These are phyloP conservation scores for Caenorhabditis angaria DNA, from an alignment of 2,888 invertebrate species.

Conservation along the genomic window DNA sequence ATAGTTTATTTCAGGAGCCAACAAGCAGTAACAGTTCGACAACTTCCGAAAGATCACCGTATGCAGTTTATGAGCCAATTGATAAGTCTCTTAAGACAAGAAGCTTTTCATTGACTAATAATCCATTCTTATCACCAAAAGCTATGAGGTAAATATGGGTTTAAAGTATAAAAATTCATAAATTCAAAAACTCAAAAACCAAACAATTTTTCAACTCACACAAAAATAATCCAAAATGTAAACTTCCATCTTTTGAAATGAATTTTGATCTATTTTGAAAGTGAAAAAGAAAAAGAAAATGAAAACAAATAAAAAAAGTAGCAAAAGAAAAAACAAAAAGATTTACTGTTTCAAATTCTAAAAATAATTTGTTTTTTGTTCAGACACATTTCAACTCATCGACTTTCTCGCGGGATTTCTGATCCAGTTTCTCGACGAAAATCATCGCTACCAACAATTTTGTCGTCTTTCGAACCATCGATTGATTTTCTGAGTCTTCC, in stretches of 20 bases:
- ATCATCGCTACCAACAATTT: slow-evolving; percentile 41
- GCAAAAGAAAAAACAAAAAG: background rate
- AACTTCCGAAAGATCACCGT: slow-evolving; percentile 40
- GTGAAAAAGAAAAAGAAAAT: no score
- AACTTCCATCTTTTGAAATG: background rate
- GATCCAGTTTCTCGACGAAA: slow-evolving; percentile 50
- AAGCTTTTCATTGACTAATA: slow-evolving; percentile 36
- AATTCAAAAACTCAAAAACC: background rate
- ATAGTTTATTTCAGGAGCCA: slow-evolving; percentile 26
- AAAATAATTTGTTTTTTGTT: slow-evolving; percentile 1
- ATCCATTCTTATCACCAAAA: slow-evolving; percentile 35
- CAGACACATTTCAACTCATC: slow-evolving; percentile 42
- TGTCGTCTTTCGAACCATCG: slow-evolving; percentile 25
- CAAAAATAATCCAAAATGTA: background rate
- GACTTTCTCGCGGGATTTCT: slow-evolving; percentile 49
- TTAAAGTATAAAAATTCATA: background rate
- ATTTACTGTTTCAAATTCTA: background rate
- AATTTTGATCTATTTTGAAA: background rate
- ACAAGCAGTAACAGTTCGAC: slow-evolving; percentile 35
- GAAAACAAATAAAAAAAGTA: background rate
- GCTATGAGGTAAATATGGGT: slow-evolving; percentile 24
- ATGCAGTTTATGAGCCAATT: slow-evolving; percentile 38
- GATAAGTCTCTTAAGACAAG: slow-evolving; percentile 16
- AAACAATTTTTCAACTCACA: background rate
- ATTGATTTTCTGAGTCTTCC: slow-evolving; percentile 50